These are phyloP conservation scores for Brienomyrus longianalis DNA, from an alignment of 2,113 vertebrate genomes.

Conservation along the genomic window DNA sequence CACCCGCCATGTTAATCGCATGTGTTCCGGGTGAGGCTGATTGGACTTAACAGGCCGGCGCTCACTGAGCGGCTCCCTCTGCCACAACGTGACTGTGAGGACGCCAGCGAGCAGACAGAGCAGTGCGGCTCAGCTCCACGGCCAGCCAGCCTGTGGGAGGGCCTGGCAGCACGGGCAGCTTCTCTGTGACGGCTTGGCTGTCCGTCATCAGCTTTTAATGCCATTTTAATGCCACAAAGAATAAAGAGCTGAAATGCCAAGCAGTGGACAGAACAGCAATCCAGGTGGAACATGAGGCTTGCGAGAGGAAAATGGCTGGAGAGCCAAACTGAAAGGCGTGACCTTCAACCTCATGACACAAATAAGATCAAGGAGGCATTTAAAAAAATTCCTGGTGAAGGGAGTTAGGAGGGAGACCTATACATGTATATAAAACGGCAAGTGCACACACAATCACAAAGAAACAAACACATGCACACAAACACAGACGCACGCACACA, in stretches of 20 bases:
- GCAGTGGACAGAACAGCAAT: not conserved
- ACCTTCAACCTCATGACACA: not conserved
- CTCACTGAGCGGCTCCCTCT: not conserved
- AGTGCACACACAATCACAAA: not conserved
- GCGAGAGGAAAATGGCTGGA: not conserved
- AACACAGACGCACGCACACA: not conserved
- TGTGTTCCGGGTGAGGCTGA: not conserved
- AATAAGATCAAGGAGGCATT: not conserved
- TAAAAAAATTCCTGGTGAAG: not conserved
- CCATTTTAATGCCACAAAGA: not conserved
- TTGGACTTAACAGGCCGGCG: not conserved
- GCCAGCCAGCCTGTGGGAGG: not conserved
- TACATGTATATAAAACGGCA: not conserved
- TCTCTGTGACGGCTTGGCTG: not conserved
- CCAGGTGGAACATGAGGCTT: not conserved
- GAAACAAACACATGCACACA: not conserved
- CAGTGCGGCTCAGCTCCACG: not conserved
- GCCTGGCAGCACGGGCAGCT: not conserved
- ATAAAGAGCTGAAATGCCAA: not conserved
- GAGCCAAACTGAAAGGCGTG: not conserved
- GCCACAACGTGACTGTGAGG: not conserved
- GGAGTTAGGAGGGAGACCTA: not conserved
- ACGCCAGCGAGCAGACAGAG: not conserved
- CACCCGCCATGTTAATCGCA: not conserved
- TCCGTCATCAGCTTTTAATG: not conserved